Percentiles rank a stretch among this genome's conserved stretches.
These are phyloP conservation scores for Zosterops japonicus DNA, from an alignment of 2,113 vertebrate genomes.

Conservation along the genomic window DNA sequence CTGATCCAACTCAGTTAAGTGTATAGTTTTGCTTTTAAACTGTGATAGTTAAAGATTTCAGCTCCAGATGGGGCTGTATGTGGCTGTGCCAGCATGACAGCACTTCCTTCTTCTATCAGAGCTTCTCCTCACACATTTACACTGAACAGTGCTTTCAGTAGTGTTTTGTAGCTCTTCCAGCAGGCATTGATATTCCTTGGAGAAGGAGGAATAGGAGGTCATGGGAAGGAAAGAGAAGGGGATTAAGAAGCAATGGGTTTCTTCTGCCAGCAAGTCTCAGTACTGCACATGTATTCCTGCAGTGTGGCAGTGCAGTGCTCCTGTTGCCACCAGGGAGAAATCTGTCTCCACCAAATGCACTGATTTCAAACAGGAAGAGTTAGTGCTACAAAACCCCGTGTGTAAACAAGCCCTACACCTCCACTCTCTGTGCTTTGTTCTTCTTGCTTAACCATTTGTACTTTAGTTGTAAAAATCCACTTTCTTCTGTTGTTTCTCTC, in stretches of 20 bases:
- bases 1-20: not conserved
- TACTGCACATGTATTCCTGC: not conserved
- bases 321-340: not conserved
- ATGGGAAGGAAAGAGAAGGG: not conserved
- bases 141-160: not conserved
- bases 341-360: not conserved
- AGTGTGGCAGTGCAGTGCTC: not conserved
- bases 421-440: not conserved
- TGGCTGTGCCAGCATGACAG: not conserved
- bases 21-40: not conserved
- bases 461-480: not conserved
- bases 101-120: not conserved
- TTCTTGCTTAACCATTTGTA: not conserved
- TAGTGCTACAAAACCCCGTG: not conserved
- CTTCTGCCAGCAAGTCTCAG: not conserved
- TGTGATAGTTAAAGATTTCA: not conserved
- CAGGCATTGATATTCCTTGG: not conserved
- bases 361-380: not conserved
- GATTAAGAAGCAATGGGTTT: not conserved
- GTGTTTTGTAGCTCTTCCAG: not conserved
- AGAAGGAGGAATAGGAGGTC: not conserved
- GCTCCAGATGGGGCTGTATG: not conserved
- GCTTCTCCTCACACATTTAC: not conserved
- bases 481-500: not conserved
- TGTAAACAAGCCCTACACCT: not conserved